Evolutionary conservation across 2,797 vertebrate species (phyloP), one percentile per base, ranked within the genome.

Genomic region (Rhyacichthys aspro): DNA sequence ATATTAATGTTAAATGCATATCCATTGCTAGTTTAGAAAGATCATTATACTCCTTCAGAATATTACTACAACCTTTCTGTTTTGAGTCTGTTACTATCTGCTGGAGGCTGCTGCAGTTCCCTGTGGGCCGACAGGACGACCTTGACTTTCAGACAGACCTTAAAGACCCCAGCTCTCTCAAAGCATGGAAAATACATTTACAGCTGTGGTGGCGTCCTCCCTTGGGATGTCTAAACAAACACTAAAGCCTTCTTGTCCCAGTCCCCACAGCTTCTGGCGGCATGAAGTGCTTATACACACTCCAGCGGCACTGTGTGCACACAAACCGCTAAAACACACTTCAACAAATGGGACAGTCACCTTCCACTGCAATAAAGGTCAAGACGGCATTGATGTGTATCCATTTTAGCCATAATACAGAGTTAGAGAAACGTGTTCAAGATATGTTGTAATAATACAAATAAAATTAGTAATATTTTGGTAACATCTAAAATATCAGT

Each of bases 181-280:
- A 46, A 81, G 78, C 79, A 77, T 57, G 67, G 37, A 82, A 84
- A 79, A 61, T 60, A 67, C 79, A 79, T 77, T 73, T 67, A 66
- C 67, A 63, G 64, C 62, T 43, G 56, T 11, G 59, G 49, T 36
- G 60, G 55, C 3, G 16, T 52, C 28, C 0, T 52, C 79, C 71
- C 46, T 0, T 0, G 67, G 52, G 81, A 76, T 43, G 66, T 78
- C 71, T 32, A 66, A 81, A 76, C 75, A 72, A 76, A 79, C 67
- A 71, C 64, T 57, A 45, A 74, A 58, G 43, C 43, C 43, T 12
- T 49, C 52, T 55, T 43, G 55, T 41, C 12, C 15, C 55, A 45
- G 1, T 2, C 14, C n/a, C 19, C 3, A 16, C 19, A 7, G 11
- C 43, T 54, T 42, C 43, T 59, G 50, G 12, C 28, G 23, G 23